phyloP scores from a whole-genome alignment of 2,888 invertebrate species.

The Pherbina coryleti region DNA sequence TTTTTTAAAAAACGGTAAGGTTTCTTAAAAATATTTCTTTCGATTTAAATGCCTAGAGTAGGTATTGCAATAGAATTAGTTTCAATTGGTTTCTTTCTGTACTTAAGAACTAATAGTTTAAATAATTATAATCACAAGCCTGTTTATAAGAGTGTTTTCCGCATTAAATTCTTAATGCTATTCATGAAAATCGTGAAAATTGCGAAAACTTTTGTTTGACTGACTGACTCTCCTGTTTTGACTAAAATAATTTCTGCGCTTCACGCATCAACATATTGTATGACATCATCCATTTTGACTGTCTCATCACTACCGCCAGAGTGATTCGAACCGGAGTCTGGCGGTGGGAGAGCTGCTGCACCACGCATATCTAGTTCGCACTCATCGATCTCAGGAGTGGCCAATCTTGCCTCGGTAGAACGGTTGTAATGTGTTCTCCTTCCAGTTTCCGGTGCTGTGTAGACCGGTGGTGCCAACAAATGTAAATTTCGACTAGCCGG shows the following conservation, averaged over 20 bases:
- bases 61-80: not conserved
- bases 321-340: constrained; percentile 66
- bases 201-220: no score
- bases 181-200: not conserved
- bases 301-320: constrained; percentile 69
- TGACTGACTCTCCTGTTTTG: no score
- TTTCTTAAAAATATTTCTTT: not conserved
- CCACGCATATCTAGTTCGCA: constrained; percentile 52
- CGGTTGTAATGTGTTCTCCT: not conserved
- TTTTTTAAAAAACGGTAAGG: no score
- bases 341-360: constrained; percentile 51
- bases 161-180: not conserved
- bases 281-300: constrained; percentile 68
- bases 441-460: constrained; percentile 48
- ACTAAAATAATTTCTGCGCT: not conserved
- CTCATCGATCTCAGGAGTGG: constrained; percentile 42
- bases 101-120: not conserved
- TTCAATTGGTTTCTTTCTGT: not conserved
- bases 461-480: constrained; percentile 54
- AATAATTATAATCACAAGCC: constrained; percentile 53
- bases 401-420: constrained; percentile 36
- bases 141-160: constrained; percentile 34
- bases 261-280: constrained; percentile 67
- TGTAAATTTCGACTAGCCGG: constrained; percentile 46
- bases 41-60: not conserved